Evolutionary conservation across 2,797 vertebrate genomes (phyloP).

Genomic region (Pipistrellus nathusii): DNA sequence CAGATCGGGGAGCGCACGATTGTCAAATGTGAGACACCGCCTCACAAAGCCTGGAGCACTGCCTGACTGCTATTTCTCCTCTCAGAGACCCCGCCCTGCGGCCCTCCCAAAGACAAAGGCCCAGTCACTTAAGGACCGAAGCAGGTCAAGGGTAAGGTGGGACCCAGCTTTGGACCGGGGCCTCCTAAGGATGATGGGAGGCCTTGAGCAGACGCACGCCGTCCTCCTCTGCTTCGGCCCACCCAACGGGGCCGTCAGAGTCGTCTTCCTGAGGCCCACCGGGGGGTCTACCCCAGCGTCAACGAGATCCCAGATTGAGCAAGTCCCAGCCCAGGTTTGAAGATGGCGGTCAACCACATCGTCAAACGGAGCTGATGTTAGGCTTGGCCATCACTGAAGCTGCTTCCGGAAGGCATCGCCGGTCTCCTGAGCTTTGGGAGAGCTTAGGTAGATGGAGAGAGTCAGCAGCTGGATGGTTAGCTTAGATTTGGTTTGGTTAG

Average conservation of each 20-base stretch:
- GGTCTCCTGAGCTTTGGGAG: not conserved
- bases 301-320: not conserved
- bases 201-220: not conserved
- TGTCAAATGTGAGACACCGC: constrained; percentile 80
- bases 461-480: not conserved
- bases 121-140: not conserved
- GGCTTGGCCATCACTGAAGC: not conserved
- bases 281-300: not conserved
- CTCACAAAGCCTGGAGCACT: constrained; percentile 68
- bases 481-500: not conserved
- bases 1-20: constrained; percentile 66
- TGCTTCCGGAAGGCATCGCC: not conserved
- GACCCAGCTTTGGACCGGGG: not conserved
- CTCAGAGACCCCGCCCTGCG: constrained; percentile 60
- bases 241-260: not conserved
- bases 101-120: constrained; percentile 73
- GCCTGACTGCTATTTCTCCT: constrained; percentile 73
- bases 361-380: not conserved
- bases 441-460: not conserved
- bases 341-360: not conserved
- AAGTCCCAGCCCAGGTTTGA: not conserved
- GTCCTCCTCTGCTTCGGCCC: not conserved
- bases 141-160: not conserved
- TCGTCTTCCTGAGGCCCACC: not conserved
- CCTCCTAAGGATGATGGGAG: not conserved